These are phyloP conservation scores for Orthonyx spaldingii DNA, from an alignment of 2,113 vertebrate genomes.

Conservation along the genomic window DNA sequence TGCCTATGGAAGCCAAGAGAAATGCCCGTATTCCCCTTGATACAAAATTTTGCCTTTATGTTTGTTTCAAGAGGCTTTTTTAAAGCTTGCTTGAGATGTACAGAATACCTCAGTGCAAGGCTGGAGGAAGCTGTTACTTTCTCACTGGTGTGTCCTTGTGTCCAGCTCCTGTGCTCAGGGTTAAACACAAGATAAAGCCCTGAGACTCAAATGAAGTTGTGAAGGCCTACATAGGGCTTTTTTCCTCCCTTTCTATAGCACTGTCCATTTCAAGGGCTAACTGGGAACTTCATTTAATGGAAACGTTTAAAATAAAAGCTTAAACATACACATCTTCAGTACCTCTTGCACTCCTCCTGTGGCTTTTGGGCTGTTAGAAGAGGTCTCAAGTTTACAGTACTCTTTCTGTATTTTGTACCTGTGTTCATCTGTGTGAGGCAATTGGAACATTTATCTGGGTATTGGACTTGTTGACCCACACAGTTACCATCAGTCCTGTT, in stretches of 20 bases:
- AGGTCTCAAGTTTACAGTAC: neutral
- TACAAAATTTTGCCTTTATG: neutral
- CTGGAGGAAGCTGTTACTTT: neutral
- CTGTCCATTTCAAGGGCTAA: neutral
- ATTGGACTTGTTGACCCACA: neutral
- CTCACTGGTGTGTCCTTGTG: neutral
- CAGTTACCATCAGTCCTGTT: neutral
- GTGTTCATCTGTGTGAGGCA: neutral
- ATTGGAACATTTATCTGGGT: neutral
- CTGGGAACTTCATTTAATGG: neutral
- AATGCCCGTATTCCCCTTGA: neutral
- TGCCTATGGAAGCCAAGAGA: neutral
- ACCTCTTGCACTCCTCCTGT: neutral
- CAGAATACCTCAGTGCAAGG: neutral
- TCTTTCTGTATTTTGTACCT: neutral
- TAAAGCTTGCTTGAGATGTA: neutral
- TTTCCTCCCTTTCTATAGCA: neutral
- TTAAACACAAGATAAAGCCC: neutral
- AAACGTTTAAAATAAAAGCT: neutral
- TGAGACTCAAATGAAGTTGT: neutral
- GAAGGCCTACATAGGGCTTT: neutral
- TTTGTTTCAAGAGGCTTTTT: neutral
- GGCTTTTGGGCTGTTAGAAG: neutral
- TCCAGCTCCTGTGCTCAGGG: neutral
- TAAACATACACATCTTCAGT: neutral